These are phyloP conservation scores for Drosophila yakuba DNA, from an alignment of 1,140 invertebrate genomes.

Conservation along the genomic window DNA sequence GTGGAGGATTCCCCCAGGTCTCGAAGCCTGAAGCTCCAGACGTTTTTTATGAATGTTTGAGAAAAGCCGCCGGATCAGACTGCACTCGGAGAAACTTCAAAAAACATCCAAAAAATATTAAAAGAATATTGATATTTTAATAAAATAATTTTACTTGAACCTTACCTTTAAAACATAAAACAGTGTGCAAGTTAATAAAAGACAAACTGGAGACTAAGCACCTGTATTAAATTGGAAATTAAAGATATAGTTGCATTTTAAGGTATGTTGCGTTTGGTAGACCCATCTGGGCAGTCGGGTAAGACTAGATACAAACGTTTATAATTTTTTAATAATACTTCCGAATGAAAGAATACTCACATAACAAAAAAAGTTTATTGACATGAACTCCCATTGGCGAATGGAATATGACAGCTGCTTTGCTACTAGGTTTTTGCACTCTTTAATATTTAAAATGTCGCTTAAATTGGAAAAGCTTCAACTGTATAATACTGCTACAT, in stretches of 20 bases:
- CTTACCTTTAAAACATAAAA: too few species aligned
- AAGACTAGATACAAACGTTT: neutral
- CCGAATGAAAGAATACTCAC: too few species aligned
- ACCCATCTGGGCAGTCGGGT: neutral
- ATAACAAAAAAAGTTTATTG: too few species aligned
- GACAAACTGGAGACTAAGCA: neutral
- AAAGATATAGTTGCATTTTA: neutral
- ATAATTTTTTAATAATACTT: too few species aligned
- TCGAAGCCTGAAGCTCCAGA: neutral
- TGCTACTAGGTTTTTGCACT: too few species aligned
- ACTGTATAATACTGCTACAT: neutral
- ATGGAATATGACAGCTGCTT: too few species aligned
- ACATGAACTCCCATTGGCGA: too few species aligned
- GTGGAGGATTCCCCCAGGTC: constrained; percentile 11
- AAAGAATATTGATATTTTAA: too few species aligned
- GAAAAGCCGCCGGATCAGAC: constrained; percentile 21
- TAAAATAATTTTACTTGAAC: too few species aligned
- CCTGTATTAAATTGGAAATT: neutral
- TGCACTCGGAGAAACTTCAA: constrained; percentile 1
- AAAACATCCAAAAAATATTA: neutral
- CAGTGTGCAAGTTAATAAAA: neutral
- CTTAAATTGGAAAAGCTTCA: too few species aligned
- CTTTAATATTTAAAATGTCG: too few species aligned
- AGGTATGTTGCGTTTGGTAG: neutral
- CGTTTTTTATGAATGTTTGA: constrained; percentile 20